Percentiles rank a stretch among this genome's conserved stretches.
These are phyloP conservation scores for Bembecia ichneumoniformis DNA, from an alignment of 2,888 invertebrate species.

Conservation along the genomic window DNA sequence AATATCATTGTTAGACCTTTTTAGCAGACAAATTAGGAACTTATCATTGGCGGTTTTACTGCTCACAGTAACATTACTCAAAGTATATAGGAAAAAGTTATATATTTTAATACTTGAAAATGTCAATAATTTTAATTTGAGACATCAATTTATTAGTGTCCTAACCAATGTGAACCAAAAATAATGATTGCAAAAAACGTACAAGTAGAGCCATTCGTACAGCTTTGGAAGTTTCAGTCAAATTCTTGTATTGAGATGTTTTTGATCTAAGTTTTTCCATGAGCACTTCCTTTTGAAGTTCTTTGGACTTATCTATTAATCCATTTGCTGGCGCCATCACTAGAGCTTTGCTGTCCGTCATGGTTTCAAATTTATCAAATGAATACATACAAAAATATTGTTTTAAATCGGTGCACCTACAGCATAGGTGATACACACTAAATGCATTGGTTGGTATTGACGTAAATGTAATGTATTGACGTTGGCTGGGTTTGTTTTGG, in stretches of 20 bases:
- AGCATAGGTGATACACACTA: no score
- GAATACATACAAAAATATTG: no score
- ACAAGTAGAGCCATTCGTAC: constrained; percentile 89
- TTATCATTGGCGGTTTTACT: neutral
- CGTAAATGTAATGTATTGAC: no score
- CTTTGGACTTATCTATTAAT: constrained; percentile 58
- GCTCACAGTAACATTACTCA: no score
- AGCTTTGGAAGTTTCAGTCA: constrained; percentile 89
- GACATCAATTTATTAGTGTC: no score
- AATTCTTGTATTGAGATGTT: constrained; percentile 83
- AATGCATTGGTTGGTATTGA: no score
- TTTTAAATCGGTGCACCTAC: no score
- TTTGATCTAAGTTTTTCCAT: constrained; percentile 94
- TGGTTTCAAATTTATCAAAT: constrained; percentile 10
- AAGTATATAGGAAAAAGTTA: no score
- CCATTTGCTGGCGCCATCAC: constrained; percentile 44
- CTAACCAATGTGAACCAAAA: no score
- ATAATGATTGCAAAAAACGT: constrained; percentile 23
- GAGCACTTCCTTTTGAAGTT: constrained; percentile 83
- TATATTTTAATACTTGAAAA: no score
- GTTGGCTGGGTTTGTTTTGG: no score
- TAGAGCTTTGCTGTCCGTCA: constrained; percentile 48
- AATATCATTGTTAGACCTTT: constrained; percentile 12
- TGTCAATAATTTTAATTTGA: no score
- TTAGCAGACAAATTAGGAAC: constrained; percentile 1